Evolutionary conservation across 2,888 invertebrate species (phyloP), one percentile per base, ranked within the genome.

Genomic region (Lycaena phlaeas): DNA sequence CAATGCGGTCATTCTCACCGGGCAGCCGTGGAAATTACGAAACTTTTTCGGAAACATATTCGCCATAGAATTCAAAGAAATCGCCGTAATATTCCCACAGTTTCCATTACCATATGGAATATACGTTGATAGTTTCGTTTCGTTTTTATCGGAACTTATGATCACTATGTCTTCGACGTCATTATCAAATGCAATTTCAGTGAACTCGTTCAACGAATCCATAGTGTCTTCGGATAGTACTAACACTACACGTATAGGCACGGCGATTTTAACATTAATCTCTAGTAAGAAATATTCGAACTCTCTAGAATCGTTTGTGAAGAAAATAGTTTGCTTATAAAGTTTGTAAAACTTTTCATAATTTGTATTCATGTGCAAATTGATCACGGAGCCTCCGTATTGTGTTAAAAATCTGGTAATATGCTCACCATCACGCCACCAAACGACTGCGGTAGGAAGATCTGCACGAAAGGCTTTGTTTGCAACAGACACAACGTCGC

Each of bases 121-220:
- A 47, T 62, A 73, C 0, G 73, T 73, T 2, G 57, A 54, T 1
- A 65, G 10, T 2, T 41, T 48, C 4, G 64, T 44, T 39, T 52
- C 46, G 6, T 47, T 36, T 4, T 42, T 10, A 11, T 46, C 31
- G 1, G 11, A 44, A 41, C 54, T 61, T 41, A 73, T 22, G 36
- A 69, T 47, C 4, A 72, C 48, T 17, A 76, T 51, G 37, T 75
- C 59, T n/a, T 54, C 52, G 4, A 73, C 48, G 41, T 69, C 68
- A 47, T 62, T 57, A 10, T 60, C 47, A 62, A 64, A 65, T 4
- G 73, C 61, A 18, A 46, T 49, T 52, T 61, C 48, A 14, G 60
- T 68, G 9, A 56, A 52, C 25, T 44, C 41, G 4, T 17, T 36
- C 18, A 26, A 41, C 38, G 27, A 63, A 14, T 22, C 56, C 48